Base-by-base conservation (phyloP, 2,113 vertebrate species). In the Phoenicopterus ruber region DNA sequence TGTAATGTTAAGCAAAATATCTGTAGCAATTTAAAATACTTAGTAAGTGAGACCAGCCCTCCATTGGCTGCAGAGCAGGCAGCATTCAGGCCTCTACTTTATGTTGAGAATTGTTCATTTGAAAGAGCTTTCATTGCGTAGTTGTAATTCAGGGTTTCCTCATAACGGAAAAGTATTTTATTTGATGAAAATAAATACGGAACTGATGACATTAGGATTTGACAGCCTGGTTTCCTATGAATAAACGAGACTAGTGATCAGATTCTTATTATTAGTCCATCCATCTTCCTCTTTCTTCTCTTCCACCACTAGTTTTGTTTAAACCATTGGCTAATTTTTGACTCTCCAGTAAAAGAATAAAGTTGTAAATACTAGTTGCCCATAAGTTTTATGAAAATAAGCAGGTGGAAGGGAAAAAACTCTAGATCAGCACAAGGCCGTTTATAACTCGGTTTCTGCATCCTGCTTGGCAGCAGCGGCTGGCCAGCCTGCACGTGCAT, bases 401-500 rank as follows among this genome's bases (percentile, higher is more conserved):
- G 55, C 17, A 61, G 4, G 5, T 54, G 42, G 31, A 70, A 57
- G 32, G 70, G 34, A 0, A 59, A 31, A 62, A 29, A 2, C 20
- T 81, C 22, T n/a, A 15, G 32, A 31, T 50, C 7, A 57, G 65
- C 21, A 52, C 16, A 26, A 38, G 12, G 12, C 29, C 7, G 7
- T n/a, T 67, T 7, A 1, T 32, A 57, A 17, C 36, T 44, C 2
- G 0, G 8, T 38, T 77, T 17, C 44, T 83, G 40, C 49, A 10
- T 79, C n/a, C 42, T 44, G 46, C 22, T 17, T 76, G 83, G 57
- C 50, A 57, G 47, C 55, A 28, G 31, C 52, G 5, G 40, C 13
- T 44, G 1, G 25, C 4, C 72, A 36, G n/a, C 40, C 46, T 44
- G 17, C 38, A 11, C 0, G 2, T 8, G 22, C 61, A 5, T 36